Conservation (phyloP, 2,888 invertebrate genomes). For the Harpalus rubripes region DNA sequence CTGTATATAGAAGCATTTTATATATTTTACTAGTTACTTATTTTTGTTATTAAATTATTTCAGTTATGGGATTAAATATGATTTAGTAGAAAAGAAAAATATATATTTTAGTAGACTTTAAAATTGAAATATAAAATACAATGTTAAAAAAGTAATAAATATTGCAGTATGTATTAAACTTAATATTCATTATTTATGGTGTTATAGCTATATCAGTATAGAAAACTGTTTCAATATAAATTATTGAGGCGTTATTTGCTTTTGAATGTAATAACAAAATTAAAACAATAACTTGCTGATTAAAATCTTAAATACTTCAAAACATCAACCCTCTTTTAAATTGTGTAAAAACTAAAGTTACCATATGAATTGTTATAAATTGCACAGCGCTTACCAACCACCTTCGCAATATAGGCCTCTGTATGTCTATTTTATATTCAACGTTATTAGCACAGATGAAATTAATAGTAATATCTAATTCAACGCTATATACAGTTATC, state of each 20-base stretch:
- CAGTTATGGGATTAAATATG: conserved; percentile 40
- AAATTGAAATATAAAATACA: conserved; percentile 38
- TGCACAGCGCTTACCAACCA: conserved; percentile 60
- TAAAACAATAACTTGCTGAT: conserved; percentile 31
- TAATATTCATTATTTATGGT: conserved; percentile 31
- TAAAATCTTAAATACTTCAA: conserved; percentile 49
- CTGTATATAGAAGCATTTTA: conserved; percentile 17
- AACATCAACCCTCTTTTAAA: conserved; percentile 37
- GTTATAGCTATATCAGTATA: conserved; percentile 30
- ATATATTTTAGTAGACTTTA: conserved; percentile 12
- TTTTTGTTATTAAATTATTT: conserved; percentile 35
- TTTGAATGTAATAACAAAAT: neutral
- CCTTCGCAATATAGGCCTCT: conserved; percentile 56
- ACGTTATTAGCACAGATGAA: conserved; percentile 23
- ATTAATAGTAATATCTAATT: conserved; percentile 37
- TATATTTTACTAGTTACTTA: conserved; percentile 28
- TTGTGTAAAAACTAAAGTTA: conserved; percentile 50
- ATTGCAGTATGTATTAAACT: conserved; percentile 38
- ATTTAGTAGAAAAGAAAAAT: conserved; percentile 4
- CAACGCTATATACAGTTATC: conserved; percentile 44
- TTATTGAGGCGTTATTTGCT: conserved; percentile 1
- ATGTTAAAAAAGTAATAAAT: conserved; percentile 28
- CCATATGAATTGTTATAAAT: conserved; percentile 47
- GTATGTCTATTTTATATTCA: conserved; percentile 34
- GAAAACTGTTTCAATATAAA: conserved; percentile 7